These are phyloP conservation scores for Tipula lateralis DNA, from an alignment of 2,888 invertebrate genomes.

Conservation along the genomic window DNA sequence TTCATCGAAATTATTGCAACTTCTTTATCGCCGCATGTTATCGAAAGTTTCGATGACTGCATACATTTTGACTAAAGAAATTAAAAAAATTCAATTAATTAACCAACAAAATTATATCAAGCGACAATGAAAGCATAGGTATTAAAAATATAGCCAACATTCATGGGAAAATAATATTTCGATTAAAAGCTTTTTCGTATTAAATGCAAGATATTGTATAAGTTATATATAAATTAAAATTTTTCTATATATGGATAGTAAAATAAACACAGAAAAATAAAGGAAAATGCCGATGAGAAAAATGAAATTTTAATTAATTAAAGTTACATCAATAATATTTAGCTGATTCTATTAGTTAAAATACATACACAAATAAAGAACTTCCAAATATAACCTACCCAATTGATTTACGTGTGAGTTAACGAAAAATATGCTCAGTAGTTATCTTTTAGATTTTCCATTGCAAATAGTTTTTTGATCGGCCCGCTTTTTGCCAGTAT, in stretches of 20 bases:
- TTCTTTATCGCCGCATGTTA: not conserved
- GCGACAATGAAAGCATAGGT: no score
- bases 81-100: not conserved
- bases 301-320: no score
- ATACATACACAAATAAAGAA: not conserved
- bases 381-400: not conserved
- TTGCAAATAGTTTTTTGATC: constrained; percentile 25
- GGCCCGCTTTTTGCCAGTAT: not conserved
- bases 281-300: not conserved
- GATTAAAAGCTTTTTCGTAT: no score
- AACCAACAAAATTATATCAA: no score
- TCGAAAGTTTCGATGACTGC: not conserved
- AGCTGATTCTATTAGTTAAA: not conserved
- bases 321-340: no score
- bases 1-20: not conserved
- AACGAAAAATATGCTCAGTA: not conserved
- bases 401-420: not conserved
- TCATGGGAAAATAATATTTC: no score
- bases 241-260: no score
- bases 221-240: no score
- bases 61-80: not conserved
- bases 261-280: not conserved
- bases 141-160: no score
- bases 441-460: not conserved
- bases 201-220: no score